phyloP scores from a whole-genome alignment of 1,140 invertebrate species.

The Tribolium castaneum region DNA sequence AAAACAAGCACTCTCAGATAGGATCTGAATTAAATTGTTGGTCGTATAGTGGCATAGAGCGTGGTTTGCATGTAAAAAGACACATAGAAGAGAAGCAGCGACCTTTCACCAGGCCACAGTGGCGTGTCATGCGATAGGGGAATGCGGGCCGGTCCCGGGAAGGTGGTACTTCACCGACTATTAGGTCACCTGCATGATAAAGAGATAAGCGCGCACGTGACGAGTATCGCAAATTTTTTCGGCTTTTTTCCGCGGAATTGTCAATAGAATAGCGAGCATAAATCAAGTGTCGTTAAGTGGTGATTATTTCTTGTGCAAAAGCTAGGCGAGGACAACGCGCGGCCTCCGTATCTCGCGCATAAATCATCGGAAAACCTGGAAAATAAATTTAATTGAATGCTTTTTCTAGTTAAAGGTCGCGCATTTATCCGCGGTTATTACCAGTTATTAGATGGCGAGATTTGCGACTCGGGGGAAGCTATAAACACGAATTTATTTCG shows the following conservation, averaged over 20 bases:
- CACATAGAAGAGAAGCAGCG: slow-evolving; percentile 36
- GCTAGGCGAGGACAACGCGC: slow-evolving; percentile 16
- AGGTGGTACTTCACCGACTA: slow-evolving; percentile 30
- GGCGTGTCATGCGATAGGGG: slow-evolving; percentile 47
- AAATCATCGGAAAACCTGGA: slow-evolving; percentile 33
- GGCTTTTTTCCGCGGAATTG: background rate
- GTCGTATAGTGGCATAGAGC: slow-evolving; percentile 49
- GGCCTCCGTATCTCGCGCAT: slow-evolving; percentile 20
- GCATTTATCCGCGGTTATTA: slow-evolving; percentile 31
- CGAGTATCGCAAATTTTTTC: background rate
- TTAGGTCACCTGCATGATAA: slow-evolving; percentile 44
- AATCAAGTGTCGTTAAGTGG: slow-evolving; percentile 15
- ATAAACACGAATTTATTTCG: slow-evolving; percentile 34
- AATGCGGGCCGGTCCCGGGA: slow-evolving; percentile 45
- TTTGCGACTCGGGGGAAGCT: slow-evolving; percentile 10
- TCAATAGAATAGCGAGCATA: slow-evolving; percentile 1
- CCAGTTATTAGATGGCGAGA: slow-evolving; percentile 24
- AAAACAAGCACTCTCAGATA: slow-evolving; percentile 54
- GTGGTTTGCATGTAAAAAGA: slow-evolving; percentile 54
- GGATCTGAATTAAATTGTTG: slow-evolving; percentile 57
- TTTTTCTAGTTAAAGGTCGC: slow-evolving; percentile 21
- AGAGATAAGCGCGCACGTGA: slow-evolving; percentile 21
- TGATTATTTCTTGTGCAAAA: slow-evolving; percentile 23
- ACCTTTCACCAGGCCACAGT: slow-evolving; percentile 47
- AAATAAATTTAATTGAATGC: slow-evolving; percentile 26